A percentile compares a stretch with the other conserved stretches of the same genome.
Conservation (phyloP, 2,113 vertebrate species). For the Eubucco bourcierii region DNA sequence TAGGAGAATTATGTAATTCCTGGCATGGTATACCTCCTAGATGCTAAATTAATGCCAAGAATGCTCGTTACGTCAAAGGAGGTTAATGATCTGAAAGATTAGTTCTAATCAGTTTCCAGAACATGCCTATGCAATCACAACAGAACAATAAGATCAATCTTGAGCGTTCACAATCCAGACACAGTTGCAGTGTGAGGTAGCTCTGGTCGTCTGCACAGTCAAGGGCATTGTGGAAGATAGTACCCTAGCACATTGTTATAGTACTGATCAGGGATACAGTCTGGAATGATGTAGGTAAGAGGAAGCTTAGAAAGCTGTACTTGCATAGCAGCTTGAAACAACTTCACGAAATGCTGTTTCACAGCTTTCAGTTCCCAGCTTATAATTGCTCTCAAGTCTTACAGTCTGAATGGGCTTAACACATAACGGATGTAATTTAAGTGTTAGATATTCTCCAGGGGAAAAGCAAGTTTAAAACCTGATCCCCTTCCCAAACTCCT, state of each 20-base stretch:
- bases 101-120: not conserved
- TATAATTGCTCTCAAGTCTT: conserved; percentile 22
- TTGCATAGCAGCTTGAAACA: not conserved
- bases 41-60: not conserved
- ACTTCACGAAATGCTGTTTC: conserved; percentile 31
- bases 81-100: not conserved
- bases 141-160: not conserved
- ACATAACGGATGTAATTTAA: not conserved
- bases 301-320: not conserved
- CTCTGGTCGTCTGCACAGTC: not conserved
- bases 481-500: not conserved
- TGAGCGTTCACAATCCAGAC: not conserved
- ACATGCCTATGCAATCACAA: not conserved
- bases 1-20: not conserved
- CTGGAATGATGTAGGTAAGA: not conserved
- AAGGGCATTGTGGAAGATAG: not conserved
- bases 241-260: not conserved
- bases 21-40: not conserved
- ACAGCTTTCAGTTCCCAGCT: conserved; percentile 9
- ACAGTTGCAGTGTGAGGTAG: too few relatives aligned
- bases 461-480: conserved; percentile 19
- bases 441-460: not conserved
- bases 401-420: not conserved
- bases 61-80: not conserved
- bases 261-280: not conserved